Evolutionary conservation across 2,888 invertebrate genomes (phyloP).

Genomic region (Thyatira batis): DNA sequence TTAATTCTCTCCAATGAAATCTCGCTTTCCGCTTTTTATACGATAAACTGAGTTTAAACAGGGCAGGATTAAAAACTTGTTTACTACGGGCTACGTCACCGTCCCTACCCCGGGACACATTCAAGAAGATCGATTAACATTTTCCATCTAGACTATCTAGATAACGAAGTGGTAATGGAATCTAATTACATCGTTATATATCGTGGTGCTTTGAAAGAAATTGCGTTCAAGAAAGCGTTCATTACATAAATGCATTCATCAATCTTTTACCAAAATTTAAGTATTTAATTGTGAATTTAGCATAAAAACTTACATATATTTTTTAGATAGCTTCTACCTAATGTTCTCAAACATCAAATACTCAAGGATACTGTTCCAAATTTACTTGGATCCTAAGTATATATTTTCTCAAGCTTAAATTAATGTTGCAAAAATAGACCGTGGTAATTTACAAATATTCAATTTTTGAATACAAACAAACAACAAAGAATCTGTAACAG

Average conservation of each 20-base stretch:
- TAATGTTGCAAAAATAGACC: too few species aligned
- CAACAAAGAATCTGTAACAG: not conserved
- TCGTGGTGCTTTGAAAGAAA: not conserved
- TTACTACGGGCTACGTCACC: constrained; percentile 27
- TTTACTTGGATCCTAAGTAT: too few species aligned
- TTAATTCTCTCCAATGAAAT: constrained; percentile 22
- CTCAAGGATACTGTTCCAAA: too few species aligned
- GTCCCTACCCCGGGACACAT: constrained; percentile 11
- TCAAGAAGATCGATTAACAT: constrained; percentile 22
- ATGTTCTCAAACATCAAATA: too few species aligned
- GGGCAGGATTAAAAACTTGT: constrained; percentile 47
- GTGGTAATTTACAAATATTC: too few species aligned
- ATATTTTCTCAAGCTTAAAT: too few species aligned
- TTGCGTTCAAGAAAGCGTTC: not conserved
- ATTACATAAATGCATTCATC: not conserved
- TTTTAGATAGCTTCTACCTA: too few species aligned
- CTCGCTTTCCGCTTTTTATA: constrained; percentile 31
- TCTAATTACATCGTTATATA: not conserved
- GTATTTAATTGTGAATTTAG: too few species aligned
- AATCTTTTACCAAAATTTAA: not conserved
- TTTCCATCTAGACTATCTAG: constrained; percentile 22
- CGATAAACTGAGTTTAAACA: constrained; percentile 30
- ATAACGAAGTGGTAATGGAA: constrained; percentile 6
- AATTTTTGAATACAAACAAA: too few species aligned
- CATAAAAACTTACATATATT: too few species aligned